Evolutionary conservation across 2,888 invertebrate genomes (phyloP).

Genomic region (Acanthacorydalis orientalis): DNA sequence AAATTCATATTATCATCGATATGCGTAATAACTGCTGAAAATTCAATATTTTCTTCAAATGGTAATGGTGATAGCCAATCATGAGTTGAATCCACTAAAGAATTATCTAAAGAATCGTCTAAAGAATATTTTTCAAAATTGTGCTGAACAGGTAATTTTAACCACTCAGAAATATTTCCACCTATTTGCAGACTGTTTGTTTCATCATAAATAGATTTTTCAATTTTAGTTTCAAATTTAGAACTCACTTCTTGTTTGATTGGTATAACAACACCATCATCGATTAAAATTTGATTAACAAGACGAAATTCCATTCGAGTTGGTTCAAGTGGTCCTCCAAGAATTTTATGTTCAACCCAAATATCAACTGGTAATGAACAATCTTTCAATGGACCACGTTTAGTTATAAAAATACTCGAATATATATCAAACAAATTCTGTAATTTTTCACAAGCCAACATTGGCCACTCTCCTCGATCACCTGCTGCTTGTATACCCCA

Average conservation of each 20-base stretch:
- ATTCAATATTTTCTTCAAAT: constrained; percentile 28
- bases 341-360: constrained; percentile 41
- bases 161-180: constrained; percentile 5
- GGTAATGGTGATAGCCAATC: constrained; percentile 44
- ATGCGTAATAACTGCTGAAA: constrained; percentile 43
- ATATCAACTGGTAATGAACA: constrained; percentile 37
- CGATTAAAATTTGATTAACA: constrained; percentile 46
- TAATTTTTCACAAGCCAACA: constrained; percentile 40
- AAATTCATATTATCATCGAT: constrained; percentile 33
- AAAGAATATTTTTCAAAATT: constrained; percentile 23
- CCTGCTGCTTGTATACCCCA: constrained; percentile 53
- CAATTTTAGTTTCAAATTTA: not conserved
- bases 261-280: constrained; percentile 43
- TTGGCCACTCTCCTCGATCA: constrained; percentile 39
- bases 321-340: constrained; percentile 49
- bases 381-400: constrained; percentile 11
- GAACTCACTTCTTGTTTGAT: constrained; percentile 19
- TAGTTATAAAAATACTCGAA: constrained; percentile 18
- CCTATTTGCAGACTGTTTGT: constrained; percentile 8
- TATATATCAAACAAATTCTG: constrained; percentile 33
- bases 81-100: constrained; percentile 14
- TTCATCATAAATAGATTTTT: constrained; percentile 2
- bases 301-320: constrained; percentile 42
- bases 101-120: not conserved
- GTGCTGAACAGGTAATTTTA: constrained; percentile 7